Percentiles rank a stretch among this genome's conserved stretches.
Evolutionary conservation across 2,113 vertebrate genomes (phyloP).

Genomic region (Caretta caretta): DNA sequence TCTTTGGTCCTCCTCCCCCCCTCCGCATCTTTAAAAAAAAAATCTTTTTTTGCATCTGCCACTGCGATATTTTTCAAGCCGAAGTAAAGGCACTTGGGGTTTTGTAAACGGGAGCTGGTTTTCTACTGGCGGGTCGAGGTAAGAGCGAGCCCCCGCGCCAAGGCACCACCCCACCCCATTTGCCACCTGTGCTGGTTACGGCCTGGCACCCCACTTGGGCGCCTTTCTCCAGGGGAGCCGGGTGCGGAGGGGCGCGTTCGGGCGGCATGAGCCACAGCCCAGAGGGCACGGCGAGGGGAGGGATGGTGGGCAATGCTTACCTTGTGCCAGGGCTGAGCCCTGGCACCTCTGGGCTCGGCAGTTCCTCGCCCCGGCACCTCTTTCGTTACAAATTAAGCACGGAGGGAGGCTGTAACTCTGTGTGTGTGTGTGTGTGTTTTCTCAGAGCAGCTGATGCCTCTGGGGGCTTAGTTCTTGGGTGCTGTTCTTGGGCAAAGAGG

Average conservation of each 20-base stretch:
- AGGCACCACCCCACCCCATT: neutral
- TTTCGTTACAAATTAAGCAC: no score
- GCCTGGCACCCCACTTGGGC: neutral
- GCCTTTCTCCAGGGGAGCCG: neutral
- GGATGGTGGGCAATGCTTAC: neutral
- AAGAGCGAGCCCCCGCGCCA: neutral
- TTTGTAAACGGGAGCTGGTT: neutral
- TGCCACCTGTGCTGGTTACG: neutral
- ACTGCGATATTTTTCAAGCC: neutral
- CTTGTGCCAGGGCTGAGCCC: neutral
- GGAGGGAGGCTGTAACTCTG: neutral
- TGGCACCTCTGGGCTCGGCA: neutral
- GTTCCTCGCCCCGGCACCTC: neutral
- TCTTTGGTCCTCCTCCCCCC: neutral
- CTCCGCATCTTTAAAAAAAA: neutral
- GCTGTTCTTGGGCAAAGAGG: no score
- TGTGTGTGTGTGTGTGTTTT: neutral
- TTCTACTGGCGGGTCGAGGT: neutral
- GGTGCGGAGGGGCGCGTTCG: neutral
- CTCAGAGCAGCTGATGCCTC: neutral
- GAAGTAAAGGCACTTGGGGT: neutral
- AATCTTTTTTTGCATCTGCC: neutral
- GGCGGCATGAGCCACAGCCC: neutral
- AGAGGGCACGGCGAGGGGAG: neutral
- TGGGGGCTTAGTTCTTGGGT: no score